Percentiles rank a stretch among this genome's conserved stretches.
These are phyloP conservation scores for Dolomedes plantarius DNA, from an alignment of 2,888 invertebrate species.

Conservation along the genomic window DNA sequence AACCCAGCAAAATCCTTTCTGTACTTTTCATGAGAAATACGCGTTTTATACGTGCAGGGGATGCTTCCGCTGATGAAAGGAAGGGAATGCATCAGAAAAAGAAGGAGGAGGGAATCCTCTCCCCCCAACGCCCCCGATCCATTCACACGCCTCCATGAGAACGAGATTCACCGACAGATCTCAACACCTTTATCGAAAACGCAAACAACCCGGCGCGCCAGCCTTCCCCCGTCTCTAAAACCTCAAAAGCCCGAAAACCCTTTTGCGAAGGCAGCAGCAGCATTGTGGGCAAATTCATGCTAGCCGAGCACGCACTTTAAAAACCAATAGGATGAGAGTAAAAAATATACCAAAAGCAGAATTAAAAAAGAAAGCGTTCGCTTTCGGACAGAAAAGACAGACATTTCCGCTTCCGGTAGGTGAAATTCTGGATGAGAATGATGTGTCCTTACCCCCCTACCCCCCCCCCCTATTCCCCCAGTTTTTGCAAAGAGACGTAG, in stretches of 20 bases:
- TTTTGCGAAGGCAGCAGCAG: slow-evolving; percentile 12
- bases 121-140: not conserved
- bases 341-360: not conserved
- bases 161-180: slow-evolving; percentile 36
- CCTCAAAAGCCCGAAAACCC: no score
- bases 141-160: slow-evolving; percentile 55
- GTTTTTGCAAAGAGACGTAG: not conserved
- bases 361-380: not conserved
- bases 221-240: not conserved
- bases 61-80: not conserved
- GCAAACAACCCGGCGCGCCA: not conserved
- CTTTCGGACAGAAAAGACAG: slow-evolving; percentile 38
- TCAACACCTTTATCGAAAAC: slow-evolving; percentile 29
- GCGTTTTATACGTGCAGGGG: not conserved
- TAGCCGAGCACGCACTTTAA: slow-evolving; percentile 16
- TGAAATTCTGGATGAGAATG: slow-evolving; percentile 49
- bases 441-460: slow-evolving; percentile 13
- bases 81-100: not conserved
- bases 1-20: no score
- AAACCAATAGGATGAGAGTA: slow-evolving; percentile 22
- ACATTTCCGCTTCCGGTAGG: slow-evolving; percentile 56
- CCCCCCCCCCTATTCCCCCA: not conserved
- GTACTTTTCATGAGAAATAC: no score
- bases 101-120: not conserved
- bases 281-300: slow-evolving; percentile 15